These are phyloP conservation scores for Dicyrtomina minuta DNA, from an alignment of 2,888 invertebrate genomes.

Conservation along the genomic window DNA sequence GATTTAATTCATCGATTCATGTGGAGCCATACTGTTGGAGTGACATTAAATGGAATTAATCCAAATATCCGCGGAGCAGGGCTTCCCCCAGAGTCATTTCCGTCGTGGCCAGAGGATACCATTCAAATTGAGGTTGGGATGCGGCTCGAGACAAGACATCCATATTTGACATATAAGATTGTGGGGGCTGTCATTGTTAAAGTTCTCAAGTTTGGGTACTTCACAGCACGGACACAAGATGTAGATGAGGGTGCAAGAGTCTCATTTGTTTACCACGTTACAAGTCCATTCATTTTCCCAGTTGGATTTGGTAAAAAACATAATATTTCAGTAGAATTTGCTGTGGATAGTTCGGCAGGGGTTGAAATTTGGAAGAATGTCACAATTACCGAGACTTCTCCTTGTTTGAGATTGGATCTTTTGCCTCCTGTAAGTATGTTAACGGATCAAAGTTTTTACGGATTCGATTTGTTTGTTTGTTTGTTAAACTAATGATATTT, in stretches of 20 bases:
- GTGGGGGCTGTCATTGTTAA: conserved; percentile 1
- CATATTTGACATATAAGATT: neutral
- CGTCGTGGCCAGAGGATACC: neutral
- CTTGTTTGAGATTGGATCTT: conserved; percentile 4
- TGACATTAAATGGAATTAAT: neutral
- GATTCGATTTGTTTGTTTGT: too few species aligned
- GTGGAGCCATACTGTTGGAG: conserved; percentile 2
- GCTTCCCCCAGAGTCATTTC: neutral
- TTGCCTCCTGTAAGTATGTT: conserved; percentile 13
- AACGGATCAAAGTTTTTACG: too few species aligned
- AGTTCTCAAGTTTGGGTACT: conserved; percentile 20
- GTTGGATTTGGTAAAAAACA: conserved; percentile 12
- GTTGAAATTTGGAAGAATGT: too few species aligned
- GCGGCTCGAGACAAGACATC: conserved; percentile 12
- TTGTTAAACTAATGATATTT: too few species aligned
- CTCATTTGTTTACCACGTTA: conserved; percentile 3
- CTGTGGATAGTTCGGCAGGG: too few species aligned
- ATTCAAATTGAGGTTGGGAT: conserved; percentile 2
- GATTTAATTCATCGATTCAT: conserved; percentile 3
- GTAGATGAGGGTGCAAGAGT: neutral
- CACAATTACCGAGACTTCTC: too few species aligned
- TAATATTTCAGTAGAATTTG: neutral
- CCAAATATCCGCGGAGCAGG: neutral
- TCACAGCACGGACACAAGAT: conserved; percentile 1
- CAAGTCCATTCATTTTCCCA: conserved; percentile 18